These are phyloP conservation scores for Phaethornis superciliosus DNA, from an alignment of 2,113 vertebrate genomes.

Conservation along the genomic window DNA sequence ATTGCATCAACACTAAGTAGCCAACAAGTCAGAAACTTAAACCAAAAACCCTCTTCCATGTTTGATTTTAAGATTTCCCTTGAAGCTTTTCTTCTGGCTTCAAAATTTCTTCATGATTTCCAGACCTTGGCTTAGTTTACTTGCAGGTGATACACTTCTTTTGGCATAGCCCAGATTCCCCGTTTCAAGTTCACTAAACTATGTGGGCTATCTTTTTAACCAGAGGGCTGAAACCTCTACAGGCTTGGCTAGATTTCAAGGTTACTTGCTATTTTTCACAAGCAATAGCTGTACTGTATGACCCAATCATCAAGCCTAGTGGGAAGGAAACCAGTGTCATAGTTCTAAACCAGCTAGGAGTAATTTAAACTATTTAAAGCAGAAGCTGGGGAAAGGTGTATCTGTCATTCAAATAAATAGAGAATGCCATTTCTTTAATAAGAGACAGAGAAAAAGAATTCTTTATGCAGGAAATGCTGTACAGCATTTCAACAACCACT, in stretches of 20 bases:
- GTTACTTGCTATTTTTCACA: not conserved
- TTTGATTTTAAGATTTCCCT: not conserved
- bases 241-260: not conserved
- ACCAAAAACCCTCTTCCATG: not conserved
- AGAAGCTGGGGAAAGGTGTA: not conserved
- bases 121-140: not conserved
- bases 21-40: not conserved
- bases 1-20: not conserved
- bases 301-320: not conserved
- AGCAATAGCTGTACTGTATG: not conserved
- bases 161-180: not conserved
- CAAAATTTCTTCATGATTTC: not conserved
- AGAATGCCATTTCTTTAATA: not conserved
- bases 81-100: not conserved
- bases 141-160: not conserved
- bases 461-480: not conserved
- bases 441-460: conserved; percentile 1
- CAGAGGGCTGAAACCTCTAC: not conserved
- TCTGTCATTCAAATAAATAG: not conserved
- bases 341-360: not conserved
- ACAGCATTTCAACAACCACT: not conserved
- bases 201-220: not conserved
- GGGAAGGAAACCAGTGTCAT: not conserved
- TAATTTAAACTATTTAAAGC: not conserved
- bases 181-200: not conserved